Base-by-base conservation (phyloP, 2,797 vertebrate species). In the Rhinella marina region DNA sequence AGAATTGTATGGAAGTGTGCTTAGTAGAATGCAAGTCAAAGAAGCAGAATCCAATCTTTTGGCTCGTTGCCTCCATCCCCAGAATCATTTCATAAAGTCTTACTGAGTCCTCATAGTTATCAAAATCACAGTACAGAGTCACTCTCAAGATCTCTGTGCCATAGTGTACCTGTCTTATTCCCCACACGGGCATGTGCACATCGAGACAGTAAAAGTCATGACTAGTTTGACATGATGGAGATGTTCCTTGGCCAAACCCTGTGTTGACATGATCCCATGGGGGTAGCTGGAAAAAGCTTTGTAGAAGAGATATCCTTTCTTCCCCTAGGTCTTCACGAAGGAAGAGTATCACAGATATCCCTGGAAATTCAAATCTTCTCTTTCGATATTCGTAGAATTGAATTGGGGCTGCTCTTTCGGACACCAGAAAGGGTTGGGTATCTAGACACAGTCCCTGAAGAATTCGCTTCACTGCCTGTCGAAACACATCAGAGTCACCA, bases 131-230 rank as follows among this genome's bases (percentile, higher is more conserved):
- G 93, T 97, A 96, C 5, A 99, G 92, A 0, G 97, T 99, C 89
- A 99, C 92, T 0, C 97, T 95, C 76, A 99, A 92, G 81, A 97
- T 94, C 87, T 99, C 97, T 0, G 95, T 91, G 16, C 98, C 96
- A 0, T 95, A 92, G 89, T 93, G 96, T 87, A 95, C 97, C 0
- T 94, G 94, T 23, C 97, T 93, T 78, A 98, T 92, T 0, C 96
- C 98, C 98, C 98, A 99, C 87, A 98, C 93, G 0, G 98, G 98
- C 97, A 99, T 96, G 73, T 96, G 96, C 0, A 91, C 91, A 0
- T 97, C 98, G 92, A 99, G 93, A 64, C 96, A 92, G 12, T 98
- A 99, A 91, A 98, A 98, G 88, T 98, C 96, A 90, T 96, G 95
- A 12, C 92, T 93, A 90, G 93, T 94, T 4, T 96, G 92, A 19